Base-by-base conservation (phyloP, 2,113 vertebrate species). In the Trichomycterus rosablanca region DNA sequence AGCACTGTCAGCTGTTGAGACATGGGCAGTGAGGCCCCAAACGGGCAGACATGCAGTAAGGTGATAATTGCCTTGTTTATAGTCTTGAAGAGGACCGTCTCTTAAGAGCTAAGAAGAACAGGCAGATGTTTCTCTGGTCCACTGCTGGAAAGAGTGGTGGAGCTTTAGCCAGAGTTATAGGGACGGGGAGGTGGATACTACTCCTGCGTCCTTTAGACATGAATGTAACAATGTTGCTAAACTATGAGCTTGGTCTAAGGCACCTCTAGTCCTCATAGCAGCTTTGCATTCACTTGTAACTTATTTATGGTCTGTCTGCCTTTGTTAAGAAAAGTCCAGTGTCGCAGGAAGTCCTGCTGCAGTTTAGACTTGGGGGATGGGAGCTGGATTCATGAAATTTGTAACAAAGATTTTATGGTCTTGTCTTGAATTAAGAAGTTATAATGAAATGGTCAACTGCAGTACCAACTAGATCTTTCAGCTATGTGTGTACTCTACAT, bases 1-100 rank as follows among this genome's bases (percentile, higher is more conserved):
- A 96, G 94, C 75, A 92, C 95, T 1, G 92, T 98, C 57, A 97
- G 93, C 63, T 98, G 96, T 76, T 97, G 89, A 97, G 76, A 59
- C 2, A 2, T 6, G 19, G 16, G 75, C 63, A 66, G 66, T 74
- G 50, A 49, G 50, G 60, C 39, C 42, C 20, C 59, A 54, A 59
- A 45, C 66, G 23, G 19, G 54, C 74, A 70, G 68, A 32, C 23
- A 11, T 24, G 51, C 48, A 9, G 32, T 40, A 56, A 51, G 11
- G 63, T 39, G 57, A 46, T 54, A 30, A 48, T 50, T 56, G 24
- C 26, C 58, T 34, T 37, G 39, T 58, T 63, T 12, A 5, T 28
- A 28, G 37, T 62, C 49, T 54, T 54, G 54, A 19, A 46, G 55
- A 42, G 18, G 23, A 40, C 34, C 9, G 18, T 67, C 59, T 48